Percentiles rank a stretch among this genome's conserved stretches.
These are phyloP conservation scores for Netelia virgata DNA, from an alignment of 2,888 invertebrate species.

Conservation along the genomic window DNA sequence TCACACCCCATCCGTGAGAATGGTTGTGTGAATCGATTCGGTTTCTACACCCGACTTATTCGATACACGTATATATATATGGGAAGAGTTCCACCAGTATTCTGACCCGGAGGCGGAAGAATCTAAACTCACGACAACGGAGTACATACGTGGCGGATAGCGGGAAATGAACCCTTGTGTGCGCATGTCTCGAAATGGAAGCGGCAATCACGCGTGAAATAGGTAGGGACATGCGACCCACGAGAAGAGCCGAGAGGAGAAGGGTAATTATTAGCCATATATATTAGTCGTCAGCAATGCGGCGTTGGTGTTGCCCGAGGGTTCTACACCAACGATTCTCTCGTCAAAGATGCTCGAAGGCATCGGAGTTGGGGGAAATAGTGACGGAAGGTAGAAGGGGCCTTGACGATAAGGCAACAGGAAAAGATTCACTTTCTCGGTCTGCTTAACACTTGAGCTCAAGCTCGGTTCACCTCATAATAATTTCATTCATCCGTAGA, in stretches of 20 bases:
- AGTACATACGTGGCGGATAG: not conserved
- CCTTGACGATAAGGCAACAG: slow-evolving; percentile 10
- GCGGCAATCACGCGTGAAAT: slow-evolving; percentile 82
- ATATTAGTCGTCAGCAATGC: slow-evolving; percentile 71
- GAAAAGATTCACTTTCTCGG: slow-evolving; percentile 31
- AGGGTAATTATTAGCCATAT: slow-evolving; percentile 82
- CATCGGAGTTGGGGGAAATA: slow-evolving; percentile 41
- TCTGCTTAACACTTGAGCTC: not conserved
- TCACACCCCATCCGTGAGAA: slow-evolving; percentile 14
- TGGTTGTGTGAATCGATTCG: slow-evolving; percentile 3
- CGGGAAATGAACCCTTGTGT: slow-evolving; percentile 42
- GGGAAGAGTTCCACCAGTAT: not conserved
- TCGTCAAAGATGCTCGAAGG: slow-evolving; percentile 25
- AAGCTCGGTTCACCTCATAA: too few species aligned
- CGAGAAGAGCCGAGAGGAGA: slow-evolving; percentile 74
- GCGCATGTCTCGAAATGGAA: slow-evolving; percentile 73
- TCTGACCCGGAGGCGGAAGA: slow-evolving; percentile 15
- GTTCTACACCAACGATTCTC: slow-evolving; percentile 14
- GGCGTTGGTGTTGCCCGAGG: slow-evolving; percentile 38
- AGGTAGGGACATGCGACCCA: slow-evolving; percentile 66
- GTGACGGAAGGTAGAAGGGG: slow-evolving; percentile 18
- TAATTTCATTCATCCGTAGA: too few species aligned
- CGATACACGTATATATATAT: not conserved
- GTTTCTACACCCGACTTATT: slow-evolving; percentile 5
- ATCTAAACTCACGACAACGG: slow-evolving; percentile 22